phyloP scores from a whole-genome alignment of 1,140 invertebrate genomes.

The Achroia grisella region DNA sequence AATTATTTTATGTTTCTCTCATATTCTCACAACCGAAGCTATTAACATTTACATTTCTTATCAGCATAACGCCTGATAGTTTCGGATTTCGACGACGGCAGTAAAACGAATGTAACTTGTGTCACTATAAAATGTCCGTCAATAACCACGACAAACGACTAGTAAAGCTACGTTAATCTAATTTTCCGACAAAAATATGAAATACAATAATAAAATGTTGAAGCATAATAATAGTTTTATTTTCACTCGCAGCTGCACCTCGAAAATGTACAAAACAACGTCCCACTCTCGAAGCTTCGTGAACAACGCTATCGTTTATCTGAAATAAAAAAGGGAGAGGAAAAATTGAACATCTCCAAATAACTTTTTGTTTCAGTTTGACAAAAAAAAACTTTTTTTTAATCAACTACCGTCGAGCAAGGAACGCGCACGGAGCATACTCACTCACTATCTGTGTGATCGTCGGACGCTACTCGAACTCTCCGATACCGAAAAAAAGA shows the following conservation, averaged over 20 bases:
- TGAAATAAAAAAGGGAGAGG: slow-evolving; percentile 38
- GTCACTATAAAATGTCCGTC: too few relatives aligned
- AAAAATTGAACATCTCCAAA: slow-evolving; percentile 45
- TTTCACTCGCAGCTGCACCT: neutral
- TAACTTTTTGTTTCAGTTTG: slow-evolving; percentile 46
- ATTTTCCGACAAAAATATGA: too few relatives aligned
- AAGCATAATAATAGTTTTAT: neutral
- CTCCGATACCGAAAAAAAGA: slow-evolving; percentile 55
- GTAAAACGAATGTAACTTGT: too few relatives aligned
- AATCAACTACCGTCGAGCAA: slow-evolving; percentile 61
- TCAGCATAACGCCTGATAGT: too few relatives aligned
- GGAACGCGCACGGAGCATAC: slow-evolving; percentile 33
- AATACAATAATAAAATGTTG: too few relatives aligned
- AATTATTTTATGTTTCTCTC: too few relatives aligned
- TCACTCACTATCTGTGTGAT: slow-evolving; percentile 61
- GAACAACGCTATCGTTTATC: slow-evolving; percentile 44
- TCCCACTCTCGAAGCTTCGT: too few relatives aligned
- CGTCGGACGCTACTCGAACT: slow-evolving; percentile 63
- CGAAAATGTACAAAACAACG: neutral
- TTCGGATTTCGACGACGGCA: too few relatives aligned
- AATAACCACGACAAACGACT: too few relatives aligned
- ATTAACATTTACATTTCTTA: too few relatives aligned
- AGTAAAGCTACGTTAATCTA: too few relatives aligned
- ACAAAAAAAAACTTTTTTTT: slow-evolving; percentile 46
- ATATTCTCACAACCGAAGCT: too few relatives aligned